Conservation (phyloP, 2,797 vertebrate species). For the Pipistrellus nathusii region DNA sequence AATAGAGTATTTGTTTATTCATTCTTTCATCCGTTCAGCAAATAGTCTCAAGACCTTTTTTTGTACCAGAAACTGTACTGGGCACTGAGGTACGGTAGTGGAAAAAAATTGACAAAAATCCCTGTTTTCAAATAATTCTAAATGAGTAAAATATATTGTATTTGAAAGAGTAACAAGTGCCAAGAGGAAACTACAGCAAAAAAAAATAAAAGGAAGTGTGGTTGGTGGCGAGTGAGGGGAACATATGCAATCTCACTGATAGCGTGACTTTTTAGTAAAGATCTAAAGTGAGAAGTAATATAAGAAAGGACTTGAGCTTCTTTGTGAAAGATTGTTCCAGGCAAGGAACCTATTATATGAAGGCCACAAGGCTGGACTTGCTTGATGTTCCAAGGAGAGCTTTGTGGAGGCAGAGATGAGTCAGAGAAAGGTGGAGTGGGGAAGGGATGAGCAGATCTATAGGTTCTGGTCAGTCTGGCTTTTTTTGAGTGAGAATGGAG, state of each 20-base stretch:
- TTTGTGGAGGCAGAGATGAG: neutral
- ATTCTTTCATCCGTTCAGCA: neutral
- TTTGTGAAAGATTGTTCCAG: neutral
- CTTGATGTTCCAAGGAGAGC: neutral
- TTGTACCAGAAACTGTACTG: neutral
- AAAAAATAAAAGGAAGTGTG: neutral
- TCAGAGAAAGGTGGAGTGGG: neutral
- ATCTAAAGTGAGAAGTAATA: neutral
- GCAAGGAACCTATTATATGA: neutral
- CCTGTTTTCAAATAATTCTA: neutral
- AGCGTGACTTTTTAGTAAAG: neutral
- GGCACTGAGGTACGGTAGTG: neutral
- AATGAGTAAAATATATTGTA: neutral
- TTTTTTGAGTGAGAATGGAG: neutral
- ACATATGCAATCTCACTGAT: neutral
- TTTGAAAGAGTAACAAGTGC: neutral
- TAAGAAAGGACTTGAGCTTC: neutral
- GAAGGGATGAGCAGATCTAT: neutral
- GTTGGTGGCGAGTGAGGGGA: neutral
- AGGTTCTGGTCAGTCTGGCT: neutral
- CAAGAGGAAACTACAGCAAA: neutral
- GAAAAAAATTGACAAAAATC: neutral
- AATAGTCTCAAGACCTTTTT: conserved; percentile 3
- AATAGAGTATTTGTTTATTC: conserved; percentile 26
- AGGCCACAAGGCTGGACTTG: neutral